Percentiles rank a stretch among this genome's conserved stretches.
phyloP scores from a whole-genome alignment of 1,140 invertebrate genomes.

The Pogonus chalceus region DNA sequence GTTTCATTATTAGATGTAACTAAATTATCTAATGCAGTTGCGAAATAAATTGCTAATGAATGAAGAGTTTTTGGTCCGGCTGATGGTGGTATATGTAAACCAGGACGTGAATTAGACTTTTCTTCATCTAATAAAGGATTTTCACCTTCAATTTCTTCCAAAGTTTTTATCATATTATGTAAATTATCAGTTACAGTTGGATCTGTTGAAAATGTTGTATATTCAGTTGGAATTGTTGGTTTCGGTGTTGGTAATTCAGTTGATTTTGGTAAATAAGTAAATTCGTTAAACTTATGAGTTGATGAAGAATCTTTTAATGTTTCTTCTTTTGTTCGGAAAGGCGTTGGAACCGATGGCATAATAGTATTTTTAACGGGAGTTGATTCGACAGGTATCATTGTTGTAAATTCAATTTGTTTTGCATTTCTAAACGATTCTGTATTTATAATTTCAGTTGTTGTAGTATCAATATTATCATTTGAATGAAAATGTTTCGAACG shows the following conservation, averaged over 20 bases:
- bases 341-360: background rate
- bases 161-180: constrained; percentile 26
- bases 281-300: background rate
- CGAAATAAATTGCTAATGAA: constrained; percentile 66
- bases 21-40: constrained; percentile 53
- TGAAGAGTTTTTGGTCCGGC: constrained; percentile 64
- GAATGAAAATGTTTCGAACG: background rate
- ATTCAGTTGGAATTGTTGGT: background rate
- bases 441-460: no score
- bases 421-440: background rate
- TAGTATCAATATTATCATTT: background rate
- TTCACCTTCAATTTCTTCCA: constrained; percentile 24
- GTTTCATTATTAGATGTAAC: constrained; percentile 37
- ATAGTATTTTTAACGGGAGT: background rate
- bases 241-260: background rate
- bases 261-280: constrained; percentile 12
- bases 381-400: background rate
- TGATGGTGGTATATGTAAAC: constrained; percentile 54
- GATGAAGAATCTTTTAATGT: background rate
- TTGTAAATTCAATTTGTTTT: background rate
- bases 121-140: constrained; percentile 11
- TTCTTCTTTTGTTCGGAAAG: constrained; percentile 8
- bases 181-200: constrained; percentile 23
- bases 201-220: constrained; percentile 3
- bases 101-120: constrained; percentile 34